These are phyloP conservation scores for Tinamus guttatus DNA, from an alignment of 2,113 vertebrate genomes.

Conservation along the genomic window DNA sequence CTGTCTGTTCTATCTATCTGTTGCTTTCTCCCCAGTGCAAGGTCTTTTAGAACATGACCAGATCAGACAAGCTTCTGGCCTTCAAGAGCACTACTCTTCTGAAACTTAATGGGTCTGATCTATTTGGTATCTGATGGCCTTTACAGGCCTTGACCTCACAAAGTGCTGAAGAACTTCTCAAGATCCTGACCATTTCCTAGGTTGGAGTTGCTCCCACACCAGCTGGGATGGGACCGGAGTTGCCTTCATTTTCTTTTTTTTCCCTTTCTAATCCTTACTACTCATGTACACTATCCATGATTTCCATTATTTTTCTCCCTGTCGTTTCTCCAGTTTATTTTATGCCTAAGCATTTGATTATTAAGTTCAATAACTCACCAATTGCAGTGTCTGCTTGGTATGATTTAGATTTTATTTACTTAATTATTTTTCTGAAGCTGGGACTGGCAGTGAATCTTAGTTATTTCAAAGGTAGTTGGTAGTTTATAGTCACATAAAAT, in stretches of 20 bases:
- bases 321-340: neutral
- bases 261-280: neutral
- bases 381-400: neutral
- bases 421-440: neutral
- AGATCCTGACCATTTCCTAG: rapidly evolving
- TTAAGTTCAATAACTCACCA: neutral
- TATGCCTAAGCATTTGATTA: neutral
- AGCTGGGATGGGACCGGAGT: neutral
- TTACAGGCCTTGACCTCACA: too few relatives aligned
- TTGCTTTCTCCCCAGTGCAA: neutral
- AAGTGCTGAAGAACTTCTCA: neutral
- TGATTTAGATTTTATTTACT: neutral
- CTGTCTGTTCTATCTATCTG: neutral
- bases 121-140: neutral
- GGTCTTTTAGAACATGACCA: neutral
- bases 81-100: neutral
- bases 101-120: neutral
- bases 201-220: neutral
- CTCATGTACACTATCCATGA: rapidly evolving
- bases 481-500: too few relatives aligned
- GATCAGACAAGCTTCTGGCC: neutral
- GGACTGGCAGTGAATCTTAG: neutral
- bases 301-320: neutral
- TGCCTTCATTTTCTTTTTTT: neutral
- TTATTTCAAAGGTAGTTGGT: neutral